Conservation (phyloP, 2,797 vertebrate species). For the Hippoglossus hippoglossus region DNA sequence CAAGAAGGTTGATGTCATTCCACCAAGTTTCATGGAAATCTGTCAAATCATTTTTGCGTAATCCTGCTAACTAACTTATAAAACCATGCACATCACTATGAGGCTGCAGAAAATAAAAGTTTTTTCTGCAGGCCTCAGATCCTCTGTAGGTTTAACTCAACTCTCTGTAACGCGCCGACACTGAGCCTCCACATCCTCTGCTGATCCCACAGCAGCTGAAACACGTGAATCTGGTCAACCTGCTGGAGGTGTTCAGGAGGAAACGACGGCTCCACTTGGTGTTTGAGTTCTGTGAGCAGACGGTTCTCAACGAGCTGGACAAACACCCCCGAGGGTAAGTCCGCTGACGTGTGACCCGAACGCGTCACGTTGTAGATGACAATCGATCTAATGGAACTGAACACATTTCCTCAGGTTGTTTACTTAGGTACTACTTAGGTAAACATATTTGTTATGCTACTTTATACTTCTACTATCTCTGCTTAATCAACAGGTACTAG, state of each 20-base stretch:
- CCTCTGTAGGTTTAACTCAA: too few relatives aligned
- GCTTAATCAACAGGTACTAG: too few relatives aligned
- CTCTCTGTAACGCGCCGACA: neutral
- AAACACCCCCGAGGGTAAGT: conserved; percentile 89
- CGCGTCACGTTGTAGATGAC: too few relatives aligned
- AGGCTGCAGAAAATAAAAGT: neutral
- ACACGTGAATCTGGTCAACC: conserved; percentile 91
- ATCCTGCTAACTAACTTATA: too few relatives aligned
- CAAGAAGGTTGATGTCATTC: too few relatives aligned
- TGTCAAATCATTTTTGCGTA: too few relatives aligned
- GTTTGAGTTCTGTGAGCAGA: conserved; percentile 94
- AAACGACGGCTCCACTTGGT: conserved; percentile 90
- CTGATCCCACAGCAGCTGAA: conserved; percentile 87
- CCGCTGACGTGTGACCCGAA: neutral
- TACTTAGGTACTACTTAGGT: too few relatives aligned
- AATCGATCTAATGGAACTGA: too few relatives aligned
- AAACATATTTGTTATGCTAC: too few relatives aligned
- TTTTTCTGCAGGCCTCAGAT: neutral
- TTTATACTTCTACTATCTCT: too few relatives aligned
- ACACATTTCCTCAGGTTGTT: too few relatives aligned
- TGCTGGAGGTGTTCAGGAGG: conserved; percentile 91
- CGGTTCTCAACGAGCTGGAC: conserved; percentile 91
- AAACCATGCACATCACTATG: neutral
- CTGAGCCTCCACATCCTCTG: conserved; percentile 2
- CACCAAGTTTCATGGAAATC: too few relatives aligned